phyloP scores from a whole-genome alignment of 1,140 invertebrate species.

The Vanessa atalanta region DNA sequence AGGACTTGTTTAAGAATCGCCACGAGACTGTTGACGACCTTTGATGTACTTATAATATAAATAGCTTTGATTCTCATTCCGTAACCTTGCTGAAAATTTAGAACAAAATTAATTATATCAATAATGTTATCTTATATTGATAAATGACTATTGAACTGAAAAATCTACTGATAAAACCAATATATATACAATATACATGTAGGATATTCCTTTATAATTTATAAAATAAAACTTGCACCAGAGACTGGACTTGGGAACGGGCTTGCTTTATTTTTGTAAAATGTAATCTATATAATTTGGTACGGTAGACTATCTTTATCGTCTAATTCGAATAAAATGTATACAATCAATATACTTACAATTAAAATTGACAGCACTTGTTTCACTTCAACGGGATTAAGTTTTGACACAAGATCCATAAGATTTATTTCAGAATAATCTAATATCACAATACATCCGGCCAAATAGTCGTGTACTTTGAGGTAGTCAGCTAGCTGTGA shows the following conservation, averaged over 20 bases:
- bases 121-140: neutral
- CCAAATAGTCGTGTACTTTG: constrained; percentile 35
- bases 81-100: constrained; percentile 45
- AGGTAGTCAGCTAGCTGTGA: constrained; percentile 38
- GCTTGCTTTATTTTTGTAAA: no score
- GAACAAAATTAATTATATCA: neutral
- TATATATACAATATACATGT: no score
- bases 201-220: no score
- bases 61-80: constrained; percentile 47
- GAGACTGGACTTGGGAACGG: no score
- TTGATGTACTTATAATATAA: constrained; percentile 46
- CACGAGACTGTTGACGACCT: constrained; percentile 39
- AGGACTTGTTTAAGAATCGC: constrained; percentile 39
- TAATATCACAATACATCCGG: constrained; percentile 30
- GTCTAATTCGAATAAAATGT: no score
- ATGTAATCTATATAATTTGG: neutral
- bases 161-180: no score
- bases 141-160: no score
- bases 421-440: constrained; percentile 33
- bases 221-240: no score
- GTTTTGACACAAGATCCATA: constrained; percentile 23
- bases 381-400: constrained; percentile 28
- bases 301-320: neutral
- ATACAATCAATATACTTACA: constrained; percentile 17
- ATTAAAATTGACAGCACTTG: constrained; percentile 25